A percentile compares a stretch with the other conserved stretches of the same genome.
Conservation (phyloP, 2,888 invertebrate genomes). For the Tortricodes alternella region DNA sequence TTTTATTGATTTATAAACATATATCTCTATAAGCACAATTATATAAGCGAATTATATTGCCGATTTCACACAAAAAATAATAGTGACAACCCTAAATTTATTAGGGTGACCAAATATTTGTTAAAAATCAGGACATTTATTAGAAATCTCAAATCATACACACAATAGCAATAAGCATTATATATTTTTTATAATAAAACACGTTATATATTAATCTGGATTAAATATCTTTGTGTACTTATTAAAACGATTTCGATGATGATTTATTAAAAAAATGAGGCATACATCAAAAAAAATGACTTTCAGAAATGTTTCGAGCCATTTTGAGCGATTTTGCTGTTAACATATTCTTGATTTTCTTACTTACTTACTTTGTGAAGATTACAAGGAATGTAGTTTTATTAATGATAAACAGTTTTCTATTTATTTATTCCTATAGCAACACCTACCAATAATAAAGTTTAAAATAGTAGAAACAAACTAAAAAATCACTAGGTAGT, state of each 20-base stretch:
- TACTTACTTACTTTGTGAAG: too few species aligned
- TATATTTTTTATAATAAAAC: conserved; percentile 37
- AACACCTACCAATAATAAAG: background rate
- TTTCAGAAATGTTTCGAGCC: conserved; percentile 27
- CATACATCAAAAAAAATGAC: conserved; percentile 22
- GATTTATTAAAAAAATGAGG: conserved; percentile 1
- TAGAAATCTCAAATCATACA: conserved; percentile 37
- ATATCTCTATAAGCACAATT: conserved; percentile 59
- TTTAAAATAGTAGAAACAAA: background rate
- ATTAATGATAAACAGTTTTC: background rate
- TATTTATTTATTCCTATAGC: background rate
- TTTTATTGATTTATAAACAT: conserved; percentile 55
- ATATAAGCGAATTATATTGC: conserved; percentile 32
- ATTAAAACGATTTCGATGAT: conserved; percentile 19
- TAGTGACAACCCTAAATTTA: background rate
- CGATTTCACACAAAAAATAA: conserved; percentile 5
- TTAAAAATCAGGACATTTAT: conserved; percentile 14
- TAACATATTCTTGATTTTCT: background rate
- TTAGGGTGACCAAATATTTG: conserved; percentile 10
- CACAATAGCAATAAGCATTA: conserved; percentile 46
- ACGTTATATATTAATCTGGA: conserved; percentile 44
- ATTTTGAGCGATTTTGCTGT: conserved; percentile 23
- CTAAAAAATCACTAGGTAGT: background rate
- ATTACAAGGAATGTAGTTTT: conserved; percentile 19
- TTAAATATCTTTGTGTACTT: conserved; percentile 33